These are phyloP conservation scores for Gari tellinella DNA, from an alignment of 2,888 invertebrate species.

Conservation along the genomic window DNA sequence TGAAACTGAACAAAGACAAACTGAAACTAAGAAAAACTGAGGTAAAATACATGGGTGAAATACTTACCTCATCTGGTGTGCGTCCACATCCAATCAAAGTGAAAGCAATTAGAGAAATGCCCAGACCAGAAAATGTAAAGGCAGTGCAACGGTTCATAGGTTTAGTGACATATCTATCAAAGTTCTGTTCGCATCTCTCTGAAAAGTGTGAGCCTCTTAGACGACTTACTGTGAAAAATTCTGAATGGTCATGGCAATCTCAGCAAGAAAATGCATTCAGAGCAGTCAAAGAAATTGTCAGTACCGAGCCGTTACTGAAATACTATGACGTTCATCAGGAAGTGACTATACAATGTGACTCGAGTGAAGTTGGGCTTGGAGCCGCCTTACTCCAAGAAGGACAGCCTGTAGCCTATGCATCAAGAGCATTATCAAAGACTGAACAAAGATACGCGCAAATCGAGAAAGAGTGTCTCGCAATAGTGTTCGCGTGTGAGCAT, in stretches of 20 bases:
- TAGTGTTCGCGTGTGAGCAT: constrained; percentile 43
- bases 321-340: constrained; percentile 42
- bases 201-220: constrained; percentile 54
- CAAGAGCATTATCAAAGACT: constrained; percentile 37
- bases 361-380: constrained; percentile 39
- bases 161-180: constrained; percentile 57
- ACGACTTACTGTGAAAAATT: constrained; percentile 44
- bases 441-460: constrained; percentile 59
- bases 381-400: constrained; percentile 54
- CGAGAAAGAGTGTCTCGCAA: constrained; percentile 60
- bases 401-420: constrained; percentile 56
- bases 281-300: constrained; percentile 39
- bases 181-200: constrained; percentile 55
- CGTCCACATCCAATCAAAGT: constrained; percentile 48
- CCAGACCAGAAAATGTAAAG: constrained; percentile 36
- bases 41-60: constrained; percentile 53
- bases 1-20: constrained; percentile 47
- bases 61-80: constrained; percentile 46
- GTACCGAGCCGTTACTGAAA: too few relatives aligned
- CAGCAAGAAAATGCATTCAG: too few relatives aligned
- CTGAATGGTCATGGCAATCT: constrained; percentile 33
- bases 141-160: constrained; percentile 42
- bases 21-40: constrained; percentile 39
- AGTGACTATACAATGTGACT: constrained; percentile 51
- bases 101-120: constrained; percentile 53